Evolutionary conservation across 2,797 vertebrate genomes (phyloP), one percentile per base, ranked within the genome.

Genomic region (Holocentrus rufus): DNA sequence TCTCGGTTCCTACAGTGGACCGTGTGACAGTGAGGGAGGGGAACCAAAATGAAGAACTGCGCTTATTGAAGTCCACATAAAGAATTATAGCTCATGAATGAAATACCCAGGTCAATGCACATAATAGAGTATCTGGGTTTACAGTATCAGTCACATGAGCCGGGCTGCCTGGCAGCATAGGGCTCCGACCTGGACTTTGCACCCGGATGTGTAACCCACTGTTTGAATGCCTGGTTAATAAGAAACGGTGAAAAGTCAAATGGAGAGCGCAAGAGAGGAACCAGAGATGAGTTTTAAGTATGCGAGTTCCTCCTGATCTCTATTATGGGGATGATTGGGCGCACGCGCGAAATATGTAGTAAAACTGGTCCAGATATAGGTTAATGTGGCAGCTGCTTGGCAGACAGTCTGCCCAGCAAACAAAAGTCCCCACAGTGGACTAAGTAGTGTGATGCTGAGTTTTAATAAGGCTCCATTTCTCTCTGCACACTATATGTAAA

Each of bases 141-240:
- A 5, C 31, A 34, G 31, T 34, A 8, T 34, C 66, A 44, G 79
- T 88, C 80, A 87, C 88, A 59, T 87, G 87, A 42, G 3, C 20
- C n/a, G 15, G 79, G 85, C 82, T 82, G 70, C 84, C 69, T 61
- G 72, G 82, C 67, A 85, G 86, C 82, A 56, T 0, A 2, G 27
- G 11, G 63, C n/a, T 64, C 18, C 30, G 47, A 66, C 31, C 31
- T 3, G 84, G 80, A 90, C 87, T 90, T 86, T 1, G 79, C 72
- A 89, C 87, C 83, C 76, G 61, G 83, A 79, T 79, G 42, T 70
- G 27, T 55, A 36, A 39, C 15, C 0, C 3, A 17, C 18, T 72
- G 50, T 68, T 58, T 66, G 39, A 46, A 50, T 20, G 42, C 18
- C 25, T 46, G 23, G 20, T 44, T 23, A 47, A 23, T 57, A 18